Percentiles rank a stretch among this genome's conserved stretches.
Conservation (phyloP, 2,797 vertebrate species). For the Sphenodon punctatus region DNA sequence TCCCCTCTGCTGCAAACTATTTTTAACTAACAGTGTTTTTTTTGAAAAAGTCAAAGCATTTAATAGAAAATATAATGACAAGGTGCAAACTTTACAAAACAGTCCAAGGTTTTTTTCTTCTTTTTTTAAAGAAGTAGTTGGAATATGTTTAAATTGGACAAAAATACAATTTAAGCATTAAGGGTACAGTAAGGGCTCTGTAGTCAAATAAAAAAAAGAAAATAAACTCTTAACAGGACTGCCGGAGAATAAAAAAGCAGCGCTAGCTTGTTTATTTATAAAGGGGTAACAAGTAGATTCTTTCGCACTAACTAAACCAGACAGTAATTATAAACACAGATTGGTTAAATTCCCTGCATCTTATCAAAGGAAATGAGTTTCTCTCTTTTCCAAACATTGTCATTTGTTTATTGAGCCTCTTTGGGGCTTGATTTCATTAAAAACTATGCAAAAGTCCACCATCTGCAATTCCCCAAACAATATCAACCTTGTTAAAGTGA, state of each 20-base stretch:
- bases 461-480: conserved; percentile 81
- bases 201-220: conserved; percentile 76
- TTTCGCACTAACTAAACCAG: conserved; percentile 80
- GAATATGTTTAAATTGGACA: conserved; percentile 62
- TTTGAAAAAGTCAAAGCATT: conserved; percentile 55
- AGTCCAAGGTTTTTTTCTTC: conserved; percentile 38
- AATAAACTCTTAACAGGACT: conserved; percentile 76
- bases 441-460: conserved; percentile 75
- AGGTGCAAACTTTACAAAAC: conserved; percentile 68
- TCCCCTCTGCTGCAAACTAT: conserved; percentile 49
- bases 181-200: conserved; percentile 73
- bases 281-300: conserved; percentile 82
- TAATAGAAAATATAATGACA: conserved; percentile 56
- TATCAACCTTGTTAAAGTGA: conserved; percentile 79
- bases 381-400: conserved; percentile 85
- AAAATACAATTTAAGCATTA: conserved; percentile 63
- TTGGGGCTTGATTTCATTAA: conserved; percentile 84
- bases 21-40: conserved; percentile 63
- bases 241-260: conserved; percentile 72
- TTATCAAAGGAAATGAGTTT: conserved; percentile 84
- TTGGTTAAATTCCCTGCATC: conserved; percentile 79
- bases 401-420: conserved; percentile 85
- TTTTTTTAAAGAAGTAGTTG: conserved; percentile 6
- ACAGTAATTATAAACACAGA: conserved; percentile 86
- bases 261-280: conserved; percentile 83